Percentiles rank a stretch among this genome's conserved stretches.
Conservation (phyloP, 2,113 vertebrate species). For the Antechinus flavipes region DNA sequence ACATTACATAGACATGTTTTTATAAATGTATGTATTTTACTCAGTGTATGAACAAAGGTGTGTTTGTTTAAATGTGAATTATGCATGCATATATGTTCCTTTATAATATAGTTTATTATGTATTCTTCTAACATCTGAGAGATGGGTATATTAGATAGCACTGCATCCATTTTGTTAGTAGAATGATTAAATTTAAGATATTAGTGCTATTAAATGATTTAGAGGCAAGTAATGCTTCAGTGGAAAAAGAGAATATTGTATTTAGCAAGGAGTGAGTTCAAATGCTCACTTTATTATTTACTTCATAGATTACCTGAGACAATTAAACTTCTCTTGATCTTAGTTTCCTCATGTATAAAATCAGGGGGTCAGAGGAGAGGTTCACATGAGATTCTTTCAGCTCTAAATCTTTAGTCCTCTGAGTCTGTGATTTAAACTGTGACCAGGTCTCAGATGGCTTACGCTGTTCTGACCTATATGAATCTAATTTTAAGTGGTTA, state of each 20-base stretch:
- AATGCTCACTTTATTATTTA: neutral
- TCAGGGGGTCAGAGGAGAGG: neutral
- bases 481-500: neutral
- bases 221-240: neutral
- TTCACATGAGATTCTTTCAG: neutral
- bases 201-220: neutral
- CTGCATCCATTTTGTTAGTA: neutral
- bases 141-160: neutral
- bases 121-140: neutral
- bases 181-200: neutral
- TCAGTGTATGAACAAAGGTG: neutral
- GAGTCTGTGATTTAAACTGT: neutral
- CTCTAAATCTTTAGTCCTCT: neutral
- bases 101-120: neutral
- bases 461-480: neutral
- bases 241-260: neutral
- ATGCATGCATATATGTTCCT: neutral
- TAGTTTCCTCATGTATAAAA: neutral
- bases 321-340: neutral
- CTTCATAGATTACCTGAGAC: neutral
- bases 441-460: neutral
- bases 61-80: neutral
- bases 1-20: neutral
- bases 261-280: neutral
- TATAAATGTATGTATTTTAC: neutral